phyloP scores from a whole-genome alignment of 2,797 vertebrate species.

The Lates japonicus region DNA sequence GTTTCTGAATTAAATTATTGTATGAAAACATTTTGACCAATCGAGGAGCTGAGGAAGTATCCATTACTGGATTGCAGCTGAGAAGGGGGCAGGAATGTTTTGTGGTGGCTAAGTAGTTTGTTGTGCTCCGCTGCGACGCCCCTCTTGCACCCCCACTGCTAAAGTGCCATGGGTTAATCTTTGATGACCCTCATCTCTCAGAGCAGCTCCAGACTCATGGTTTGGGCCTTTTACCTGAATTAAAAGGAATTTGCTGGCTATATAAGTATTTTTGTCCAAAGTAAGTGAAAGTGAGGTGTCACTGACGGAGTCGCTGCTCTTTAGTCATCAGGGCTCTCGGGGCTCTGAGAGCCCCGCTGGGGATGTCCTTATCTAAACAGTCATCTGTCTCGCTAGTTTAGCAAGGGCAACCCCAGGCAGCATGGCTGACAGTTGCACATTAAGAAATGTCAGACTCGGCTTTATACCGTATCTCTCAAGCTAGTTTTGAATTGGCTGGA shows the following conservation, averaged over 20 bases:
- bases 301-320: conserved; percentile 65
- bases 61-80: conserved; percentile 91
- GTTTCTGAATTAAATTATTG: conserved; percentile 94
- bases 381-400: conserved; percentile 81
- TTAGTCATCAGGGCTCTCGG: conserved; percentile 66
- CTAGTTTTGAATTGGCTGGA: conserved; percentile 60
- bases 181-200: conserved; percentile 83
- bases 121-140: conserved; percentile 76
- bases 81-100: conserved; percentile 86
- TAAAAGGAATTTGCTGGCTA: conserved; percentile 80
- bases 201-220: conserved; percentile 63
- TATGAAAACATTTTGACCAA: conserved; percentile 94
- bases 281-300: conserved; percentile 77
- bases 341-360: conserved; percentile 63
- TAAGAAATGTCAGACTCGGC: conserved; percentile 65
- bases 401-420: conserved; percentile 70
- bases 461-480: conserved; percentile 60
- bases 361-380: conserved; percentile 78
- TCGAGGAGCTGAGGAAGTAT: conserved; percentile 90
- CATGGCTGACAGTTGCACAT: conserved; percentile 70
- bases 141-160: conserved; percentile 71
- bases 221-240: conserved; percentile 86
- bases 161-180: conserved; percentile 86
- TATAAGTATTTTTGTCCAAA: conserved; percentile 72
- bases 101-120: conserved; percentile 88